These are phyloP conservation scores for Drosophila serrata DNA, from an alignment of 1,140 invertebrate genomes.

Conservation along the genomic window DNA sequence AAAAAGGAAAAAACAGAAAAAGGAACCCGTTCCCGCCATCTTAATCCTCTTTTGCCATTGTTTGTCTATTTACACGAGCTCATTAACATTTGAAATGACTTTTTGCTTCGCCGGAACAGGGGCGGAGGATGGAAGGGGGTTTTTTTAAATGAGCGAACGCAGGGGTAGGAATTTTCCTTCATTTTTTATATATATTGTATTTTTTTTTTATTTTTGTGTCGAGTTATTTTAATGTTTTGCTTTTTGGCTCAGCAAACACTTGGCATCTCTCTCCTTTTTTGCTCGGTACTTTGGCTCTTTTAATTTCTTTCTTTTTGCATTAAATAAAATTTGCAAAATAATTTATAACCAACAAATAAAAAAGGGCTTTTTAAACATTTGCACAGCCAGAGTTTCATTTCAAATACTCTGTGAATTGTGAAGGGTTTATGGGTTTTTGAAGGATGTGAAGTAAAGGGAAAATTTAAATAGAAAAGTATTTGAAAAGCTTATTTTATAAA, in stretches of 20 bases:
- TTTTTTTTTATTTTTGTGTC: constrained; percentile 51
- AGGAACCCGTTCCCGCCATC: neutral
- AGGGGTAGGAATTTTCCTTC: constrained; percentile 18
- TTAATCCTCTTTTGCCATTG: constrained; percentile 68
- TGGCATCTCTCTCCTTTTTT: constrained; percentile 10
- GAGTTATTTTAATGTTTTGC: constrained; percentile 74
- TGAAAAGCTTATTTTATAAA: no score
- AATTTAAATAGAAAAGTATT: neutral
- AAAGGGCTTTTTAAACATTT: constrained; percentile 66
- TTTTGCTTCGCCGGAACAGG: constrained; percentile 49
- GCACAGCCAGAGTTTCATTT: constrained; percentile 17
- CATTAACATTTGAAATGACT: constrained; percentile 84
- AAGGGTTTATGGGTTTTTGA: neutral
- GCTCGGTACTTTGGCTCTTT: constrained; percentile 32
- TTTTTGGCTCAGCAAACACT: constrained; percentile 64
- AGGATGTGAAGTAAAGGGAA: no score
- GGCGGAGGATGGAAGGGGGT: neutral
- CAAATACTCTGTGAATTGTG: neutral
- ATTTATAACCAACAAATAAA: constrained; percentile 63
- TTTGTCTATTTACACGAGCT: constrained; percentile 83
- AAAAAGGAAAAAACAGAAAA: no score
- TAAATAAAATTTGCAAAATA: constrained; percentile 82
- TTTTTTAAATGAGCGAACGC: constrained; percentile 7
- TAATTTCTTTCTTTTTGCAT: constrained; percentile 70
- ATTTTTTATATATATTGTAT: neutral